Base-by-base conservation (phyloP, 2,797 vertebrate genomes). In the Onychomys arenicola region DNA sequence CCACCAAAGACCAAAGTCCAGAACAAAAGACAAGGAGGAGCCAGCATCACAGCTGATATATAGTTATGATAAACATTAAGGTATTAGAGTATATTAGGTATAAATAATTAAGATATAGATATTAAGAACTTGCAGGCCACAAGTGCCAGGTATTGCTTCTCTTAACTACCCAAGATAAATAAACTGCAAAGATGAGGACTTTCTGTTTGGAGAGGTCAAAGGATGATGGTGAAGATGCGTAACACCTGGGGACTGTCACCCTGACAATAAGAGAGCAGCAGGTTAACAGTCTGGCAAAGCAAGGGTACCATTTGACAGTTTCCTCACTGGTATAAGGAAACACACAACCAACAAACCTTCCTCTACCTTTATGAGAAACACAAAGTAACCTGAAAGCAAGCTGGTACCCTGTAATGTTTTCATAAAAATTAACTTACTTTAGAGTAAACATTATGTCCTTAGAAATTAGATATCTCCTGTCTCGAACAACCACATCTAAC, bases 311-410 rank as follows among this genome's bases (percentile, higher is more conserved):
- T 49, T 59, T 84, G 27, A 63, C 2, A 3, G 57, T 40, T 40
- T 27, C 46, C 89, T 91, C 80, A 78, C 93, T 49, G 7, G 93
- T 52, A 89, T 2, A 59, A 27, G 73, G 17, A 55, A 73, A 11
- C 29, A 61, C 0, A 19, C 63, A 85, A 85, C 12, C 1, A 90
- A 69, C 19, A 83, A 83, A 32, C 4, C 37, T 77, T 75, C 46
- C 37, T 59, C 73, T 78, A 83, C 21, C n/a, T 4, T 17, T 23
- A 69, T 10, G 11, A 94, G 34, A 80, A 11, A 65, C 65, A 84
- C 6, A 87, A 89, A 84, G 84, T 73, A 19, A 86, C 29, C 86
- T 21, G 71, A 93, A 86, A 83, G 67, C 40, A 91, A 81, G 88
- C 32, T 32, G 11, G 49, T 21, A 78, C 37, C 14, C 43, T 78